phyloP scores from a whole-genome alignment of 2,113 vertebrate genomes.

The Coryphaenoides rupestris region DNA sequence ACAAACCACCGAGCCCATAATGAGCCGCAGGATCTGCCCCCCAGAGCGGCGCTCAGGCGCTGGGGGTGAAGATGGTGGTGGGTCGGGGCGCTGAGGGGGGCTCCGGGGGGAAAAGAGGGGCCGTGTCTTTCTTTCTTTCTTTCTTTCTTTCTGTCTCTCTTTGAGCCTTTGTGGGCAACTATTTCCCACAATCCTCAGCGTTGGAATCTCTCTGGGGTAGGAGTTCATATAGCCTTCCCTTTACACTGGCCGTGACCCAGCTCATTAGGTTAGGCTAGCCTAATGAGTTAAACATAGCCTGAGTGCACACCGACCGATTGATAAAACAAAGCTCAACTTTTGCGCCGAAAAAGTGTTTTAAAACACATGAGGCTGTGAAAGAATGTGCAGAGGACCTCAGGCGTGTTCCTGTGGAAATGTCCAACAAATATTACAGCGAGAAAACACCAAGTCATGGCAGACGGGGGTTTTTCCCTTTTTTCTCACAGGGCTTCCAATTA shows the following conservation, averaged over 20 bases:
- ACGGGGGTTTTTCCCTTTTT: not conserved
- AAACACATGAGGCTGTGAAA: not conserved
- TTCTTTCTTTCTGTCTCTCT: not conserved
- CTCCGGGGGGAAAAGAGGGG: not conserved
- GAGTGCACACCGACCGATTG: conserved; percentile 6
- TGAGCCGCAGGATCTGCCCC: conserved; percentile 32
- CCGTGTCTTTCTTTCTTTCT: conserved; percentile 3
- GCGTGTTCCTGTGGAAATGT: not conserved
- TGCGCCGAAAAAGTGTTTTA: conserved; percentile 6
- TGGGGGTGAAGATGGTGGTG: no score
- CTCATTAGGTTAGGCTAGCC: conserved; percentile 41
- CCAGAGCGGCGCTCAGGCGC: conserved; percentile 9
- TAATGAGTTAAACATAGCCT: conserved; percentile 54
- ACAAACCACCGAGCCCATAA: conserved; percentile 38
- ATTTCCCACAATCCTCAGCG: conserved; percentile 11
- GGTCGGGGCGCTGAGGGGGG: not conserved
- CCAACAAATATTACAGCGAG: not conserved
- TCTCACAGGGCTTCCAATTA: conserved; percentile 21
- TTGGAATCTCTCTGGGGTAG: conserved; percentile 24
- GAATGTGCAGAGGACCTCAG: not conserved
- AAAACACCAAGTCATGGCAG: not conserved
- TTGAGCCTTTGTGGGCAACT: conserved; percentile 17
- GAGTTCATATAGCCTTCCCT: conserved; percentile 41
- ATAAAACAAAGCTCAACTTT: conserved; percentile 12
- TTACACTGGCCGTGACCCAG: conserved; percentile 43